Conservation (phyloP, 2,888 invertebrate genomes). For the Eilema griseolum region DNA sequence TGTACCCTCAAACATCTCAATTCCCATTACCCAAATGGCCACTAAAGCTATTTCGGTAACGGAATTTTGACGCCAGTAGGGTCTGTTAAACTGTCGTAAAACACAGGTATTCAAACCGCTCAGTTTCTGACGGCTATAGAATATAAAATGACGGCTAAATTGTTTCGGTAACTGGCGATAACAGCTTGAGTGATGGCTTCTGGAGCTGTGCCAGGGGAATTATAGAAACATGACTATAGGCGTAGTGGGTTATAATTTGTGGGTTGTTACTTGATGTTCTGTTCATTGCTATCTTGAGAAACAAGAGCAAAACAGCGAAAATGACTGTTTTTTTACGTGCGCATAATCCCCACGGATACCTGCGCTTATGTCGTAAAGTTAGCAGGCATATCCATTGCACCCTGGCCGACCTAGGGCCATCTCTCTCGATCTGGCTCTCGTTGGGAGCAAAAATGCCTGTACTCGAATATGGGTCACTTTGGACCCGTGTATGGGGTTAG, state of each 20-base stretch:
- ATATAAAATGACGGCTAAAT: constrained; percentile 26
- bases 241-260: constrained; percentile 15
- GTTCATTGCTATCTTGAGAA: neutral
- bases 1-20: neutral
- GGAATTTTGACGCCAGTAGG: constrained; percentile 18
- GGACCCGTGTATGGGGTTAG: neutral
- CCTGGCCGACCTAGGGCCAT: no score
- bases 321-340: neutral
- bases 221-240: constrained; percentile 19
- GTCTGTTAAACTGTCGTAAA: constrained; percentile 20
- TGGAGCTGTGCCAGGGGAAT: constrained; percentile 36
- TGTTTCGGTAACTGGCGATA: constrained; percentile 43
- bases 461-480: neutral
- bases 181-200: constrained; percentile 40
- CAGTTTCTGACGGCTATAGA: constrained; percentile 18
- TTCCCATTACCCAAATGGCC: neutral
- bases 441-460: no score
- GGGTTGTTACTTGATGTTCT: neutral
- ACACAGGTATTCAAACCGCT: constrained; percentile 8
- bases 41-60: constrained; percentile 2
- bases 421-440: no score
- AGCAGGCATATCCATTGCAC: no score
- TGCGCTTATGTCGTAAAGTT: no score
- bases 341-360: no score
- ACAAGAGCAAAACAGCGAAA: neutral